Evolutionary conservation across 2,797 vertebrate genomes (phyloP).

Genomic region (Bryconaethiops microstoma): DNA sequence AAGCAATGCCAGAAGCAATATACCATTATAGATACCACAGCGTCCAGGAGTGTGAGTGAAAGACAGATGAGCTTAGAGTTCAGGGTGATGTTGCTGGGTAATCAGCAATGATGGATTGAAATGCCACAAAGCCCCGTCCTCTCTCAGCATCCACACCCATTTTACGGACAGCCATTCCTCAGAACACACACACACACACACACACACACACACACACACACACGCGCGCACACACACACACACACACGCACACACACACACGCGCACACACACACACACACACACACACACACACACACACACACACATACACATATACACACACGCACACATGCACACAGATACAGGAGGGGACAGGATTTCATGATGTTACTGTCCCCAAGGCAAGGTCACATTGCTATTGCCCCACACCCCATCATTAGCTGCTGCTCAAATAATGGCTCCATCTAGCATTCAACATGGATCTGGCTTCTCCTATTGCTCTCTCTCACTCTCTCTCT

Average conservation of each 20-base stretch:
- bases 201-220: no score
- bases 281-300: slow-evolving; percentile 21
- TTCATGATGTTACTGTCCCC: slow-evolving; percentile 80
- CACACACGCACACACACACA: slow-evolving; percentile 42
- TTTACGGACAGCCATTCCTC: slow-evolving; percentile 44
- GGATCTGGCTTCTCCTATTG: slow-evolving; percentile 53
- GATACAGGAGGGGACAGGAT: slow-evolving; percentile 62
- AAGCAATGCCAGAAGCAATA: not conserved
- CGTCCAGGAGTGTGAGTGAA: slow-evolving; percentile 5
- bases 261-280: slow-evolving; percentile 37
- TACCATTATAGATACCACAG: not conserved
- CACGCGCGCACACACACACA: no score
- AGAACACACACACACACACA: no score
- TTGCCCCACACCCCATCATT: slow-evolving; percentile 68
- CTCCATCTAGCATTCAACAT: slow-evolving; percentile 65
- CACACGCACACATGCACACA: slow-evolving; percentile 16
- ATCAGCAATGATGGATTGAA: slow-evolving; percentile 90
- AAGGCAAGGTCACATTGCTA: slow-evolving; percentile 86
- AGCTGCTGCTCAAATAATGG: slow-evolving; percentile 62
- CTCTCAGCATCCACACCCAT: slow-evolving; percentile 41
- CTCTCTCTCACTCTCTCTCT: slow-evolving; percentile 17
- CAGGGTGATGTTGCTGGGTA: slow-evolving; percentile 74
- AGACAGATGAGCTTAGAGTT: slow-evolving; percentile 39
- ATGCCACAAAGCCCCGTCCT: slow-evolving; percentile 64
- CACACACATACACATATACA: slow-evolving; percentile 47